Evolutionary conservation across 2,888 invertebrate genomes (phyloP), one percentile per base, ranked within the genome.

Genomic region (Phymatocera aterrima): DNA sequence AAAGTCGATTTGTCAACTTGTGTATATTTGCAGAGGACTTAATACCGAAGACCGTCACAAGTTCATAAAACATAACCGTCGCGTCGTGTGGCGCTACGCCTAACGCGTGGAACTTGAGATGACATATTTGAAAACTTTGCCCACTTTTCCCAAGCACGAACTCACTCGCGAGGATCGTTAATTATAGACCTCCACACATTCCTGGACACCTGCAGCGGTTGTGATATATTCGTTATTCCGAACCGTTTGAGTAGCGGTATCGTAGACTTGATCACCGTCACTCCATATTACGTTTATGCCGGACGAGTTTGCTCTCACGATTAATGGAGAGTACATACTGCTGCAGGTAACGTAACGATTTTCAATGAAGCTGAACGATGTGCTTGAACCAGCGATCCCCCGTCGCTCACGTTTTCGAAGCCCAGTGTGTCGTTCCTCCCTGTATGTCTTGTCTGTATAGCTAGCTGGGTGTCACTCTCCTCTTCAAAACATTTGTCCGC

Each of bases 401-500:
- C 8, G 18, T 64, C 64, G 31, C 37, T 6, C 21, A 21, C 37
- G 37, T 37, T 64, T 64, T 6, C 64, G 68, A 46, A 68, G 15
- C 68, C 43, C 54, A 54, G 48, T 65, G 65, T 24, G 15, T 24
- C 74, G 74, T 54, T 28, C 46, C 28, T 68, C 68, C 21, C 24
- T 12, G 46, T 18, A 24, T 21, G 31, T 46, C 37, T 77, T 21
- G 28, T 28, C 51, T 61, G 72, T 74, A n/a, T n/a, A n/a, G n/a
- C 57, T 40, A 37, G 34, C 40, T 37, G 40, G 28, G 24, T 75
- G 75, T 75, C 70, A 34, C 37, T 54, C 24, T 57, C 60, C 68
- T 78, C 74, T 70, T 78, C 31, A 64, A 77, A 64, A 79, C 79
- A 79, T 65, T 79, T 77, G 79, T 79, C 72, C 51, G 61, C 61